These are phyloP conservation scores for Ostrea denselamellosa DNA, from an alignment of 1,140 invertebrate genomes.

Conservation along the genomic window DNA sequence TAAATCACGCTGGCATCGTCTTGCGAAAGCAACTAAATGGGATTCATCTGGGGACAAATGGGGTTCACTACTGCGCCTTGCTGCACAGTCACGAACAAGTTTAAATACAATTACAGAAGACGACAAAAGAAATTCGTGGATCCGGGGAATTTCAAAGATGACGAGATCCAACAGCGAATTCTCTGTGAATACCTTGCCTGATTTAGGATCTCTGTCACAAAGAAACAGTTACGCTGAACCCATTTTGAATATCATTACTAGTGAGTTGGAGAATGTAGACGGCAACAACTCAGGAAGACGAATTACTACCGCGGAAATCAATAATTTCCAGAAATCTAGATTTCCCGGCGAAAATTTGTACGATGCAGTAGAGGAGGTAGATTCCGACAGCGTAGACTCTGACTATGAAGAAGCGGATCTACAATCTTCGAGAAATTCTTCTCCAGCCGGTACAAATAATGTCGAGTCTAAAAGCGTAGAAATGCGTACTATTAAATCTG, in stretches of 20 bases:
- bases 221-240: constrained; percentile 59
- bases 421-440: not conserved
- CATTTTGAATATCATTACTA: constrained; percentile 63
- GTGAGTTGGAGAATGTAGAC: constrained; percentile 54
- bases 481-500: not conserved
- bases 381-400: constrained; percentile 50
- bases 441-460: not conserved
- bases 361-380: constrained; percentile 51
- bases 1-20: constrained; percentile 65
- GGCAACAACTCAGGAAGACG: not conserved
- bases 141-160: constrained; percentile 54
- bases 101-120: constrained; percentile 69
- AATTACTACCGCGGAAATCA: constrained; percentile 10
- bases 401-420: constrained; percentile 34
- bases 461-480: not conserved
- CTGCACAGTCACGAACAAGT: constrained; percentile 63
- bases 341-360: constrained; percentile 50
- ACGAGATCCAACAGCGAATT: constrained; percentile 56
- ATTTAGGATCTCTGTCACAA: constrained; percentile 51
- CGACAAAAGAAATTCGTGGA: constrained; percentile 64
- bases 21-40: constrained; percentile 51
- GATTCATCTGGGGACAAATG: constrained; percentile 63
- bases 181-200: constrained; percentile 50
- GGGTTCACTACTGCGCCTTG: constrained; percentile 64
- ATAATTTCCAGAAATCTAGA: constrained; percentile 24